A percentile compares a stretch with the other conserved stretches of the same genome.
These are phyloP conservation scores for Patagioenas fasciata DNA, from an alignment of 2,113 vertebrate species.

Conservation along the genomic window DNA sequence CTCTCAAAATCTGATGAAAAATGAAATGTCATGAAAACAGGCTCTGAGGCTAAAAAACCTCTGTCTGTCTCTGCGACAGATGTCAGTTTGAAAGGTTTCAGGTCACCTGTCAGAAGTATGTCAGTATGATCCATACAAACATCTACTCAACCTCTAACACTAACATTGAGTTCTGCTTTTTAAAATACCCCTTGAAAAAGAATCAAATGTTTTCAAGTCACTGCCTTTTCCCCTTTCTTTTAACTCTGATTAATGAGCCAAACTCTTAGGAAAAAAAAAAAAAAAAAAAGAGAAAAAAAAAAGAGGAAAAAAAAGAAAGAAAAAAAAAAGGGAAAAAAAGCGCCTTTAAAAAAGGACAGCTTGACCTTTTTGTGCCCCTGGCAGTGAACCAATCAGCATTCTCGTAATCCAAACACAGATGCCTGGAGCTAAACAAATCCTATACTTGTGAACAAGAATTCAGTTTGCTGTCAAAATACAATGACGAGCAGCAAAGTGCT, in stretches of 20 bases:
- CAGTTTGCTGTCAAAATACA: conserved; percentile 82
- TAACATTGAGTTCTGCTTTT: conserved; percentile 73
- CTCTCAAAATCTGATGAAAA: conserved; percentile 87
- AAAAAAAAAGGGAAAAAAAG: conserved; percentile 18
- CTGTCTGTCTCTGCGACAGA: conserved; percentile 86
- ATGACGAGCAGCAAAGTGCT: conserved; percentile 76
- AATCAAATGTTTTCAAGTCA: conserved; percentile 77
- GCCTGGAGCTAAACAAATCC: conserved; percentile 92
- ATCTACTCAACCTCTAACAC: conserved; percentile 78
- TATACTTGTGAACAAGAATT: conserved; percentile 83
- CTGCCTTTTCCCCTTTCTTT: conserved; percentile 72
- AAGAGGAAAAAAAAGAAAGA: background rate
- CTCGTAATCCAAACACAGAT: conserved; percentile 95
- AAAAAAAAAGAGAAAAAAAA: conserved; percentile 75
- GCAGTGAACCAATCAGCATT: conserved; percentile 94
- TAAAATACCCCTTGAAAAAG: conserved; percentile 75
- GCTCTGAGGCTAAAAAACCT: conserved; percentile 81
- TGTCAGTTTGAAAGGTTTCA: conserved; percentile 87
- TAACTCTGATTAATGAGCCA: conserved; percentile 79
- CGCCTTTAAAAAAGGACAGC: conserved; percentile 83
- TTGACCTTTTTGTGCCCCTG: conserved; percentile 92
- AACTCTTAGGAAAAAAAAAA: conserved; percentile 79
- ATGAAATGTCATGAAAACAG: conserved; percentile 86
- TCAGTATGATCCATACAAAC: conserved; percentile 78
- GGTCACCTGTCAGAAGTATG: conserved; percentile 85